Conservation (phyloP, 2,888 invertebrate genomes). For the Pecten maximus region DNA sequence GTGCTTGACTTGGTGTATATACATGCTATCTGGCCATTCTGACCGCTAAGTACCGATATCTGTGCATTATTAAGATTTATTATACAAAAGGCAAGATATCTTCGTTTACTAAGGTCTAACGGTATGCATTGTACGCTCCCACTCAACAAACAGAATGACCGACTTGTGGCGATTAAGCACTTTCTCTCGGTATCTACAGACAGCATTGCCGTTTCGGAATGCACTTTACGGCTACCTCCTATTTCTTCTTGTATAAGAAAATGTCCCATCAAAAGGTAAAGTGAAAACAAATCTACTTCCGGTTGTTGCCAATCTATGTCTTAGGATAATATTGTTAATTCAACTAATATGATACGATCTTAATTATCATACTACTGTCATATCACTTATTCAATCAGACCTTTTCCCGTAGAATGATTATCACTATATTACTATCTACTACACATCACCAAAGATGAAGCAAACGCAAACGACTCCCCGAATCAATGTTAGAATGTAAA, state of each 20-base stretch:
- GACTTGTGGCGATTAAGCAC: not conserved
- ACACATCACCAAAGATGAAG: not conserved
- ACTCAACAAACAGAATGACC: not conserved
- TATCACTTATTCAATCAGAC: no score
- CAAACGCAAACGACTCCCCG: not conserved
- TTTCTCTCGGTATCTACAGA: not conserved
- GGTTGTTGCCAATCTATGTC: not conserved
- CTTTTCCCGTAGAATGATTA: no score
- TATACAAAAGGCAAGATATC: not conserved
- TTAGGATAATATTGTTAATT: no score
- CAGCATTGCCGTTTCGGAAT: not conserved
- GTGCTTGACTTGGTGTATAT: not conserved
- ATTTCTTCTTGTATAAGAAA: no score
- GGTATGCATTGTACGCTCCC: not conserved
- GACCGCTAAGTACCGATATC: slow-evolving; percentile 17
- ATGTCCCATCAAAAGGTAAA: no score
- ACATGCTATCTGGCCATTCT: not conserved
- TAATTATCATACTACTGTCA: no score
- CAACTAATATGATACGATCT: no score
- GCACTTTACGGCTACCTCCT: not conserved
- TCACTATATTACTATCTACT: no score
- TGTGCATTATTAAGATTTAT: slow-evolving; percentile 29
- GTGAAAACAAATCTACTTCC: not conserved
- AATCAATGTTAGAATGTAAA: not conserved
- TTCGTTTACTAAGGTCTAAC: not conserved